Evolutionary conservation across 2,888 invertebrate genomes (phyloP), one percentile per base, ranked within the genome.

Genomic region (Girardia tigrina): DNA sequence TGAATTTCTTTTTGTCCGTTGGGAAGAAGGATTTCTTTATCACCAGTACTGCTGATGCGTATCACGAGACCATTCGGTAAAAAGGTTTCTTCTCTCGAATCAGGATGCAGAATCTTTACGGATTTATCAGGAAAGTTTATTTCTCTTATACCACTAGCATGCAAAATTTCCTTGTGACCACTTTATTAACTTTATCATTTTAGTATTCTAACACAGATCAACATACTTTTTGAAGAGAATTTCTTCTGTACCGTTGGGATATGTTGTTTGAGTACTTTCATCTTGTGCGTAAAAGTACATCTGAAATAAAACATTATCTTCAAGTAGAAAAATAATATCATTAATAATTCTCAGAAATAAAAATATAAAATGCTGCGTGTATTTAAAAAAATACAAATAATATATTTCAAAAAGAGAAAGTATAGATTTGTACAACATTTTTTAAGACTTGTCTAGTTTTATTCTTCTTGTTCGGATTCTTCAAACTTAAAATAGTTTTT

Each of bases 1-100:
- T 92, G 91, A 29, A 92, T 88, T 86, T 94, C 94, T 78, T 89
- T 87, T 83, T 94, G 92, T 0, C 94, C 94, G 83, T 92, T 93
- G 0, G 90, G 88, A 79, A 93, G 88, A 72, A 88, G 86, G 72
- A 93, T 86, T 27, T 90, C 87, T 83, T 92, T 90, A 0, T 90
- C 90, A 0, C 92, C 90, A 82, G 89, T 82, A 36, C 79, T 80
- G 72, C 82, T 82, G 12, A 83, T 80, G 26, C 81, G 78, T 23
- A 83, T 56, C 28, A 88, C 85, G 0, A 90, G 89, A 71, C 91
- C 92, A 83, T 94, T 91, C 0, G 89, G 88, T 81, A 90, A 90
- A 42, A 88, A 87, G 87, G 90, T 90, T 82, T 91, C 90, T 78
- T 85, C 84, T 0, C 81, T 81, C 12, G 84, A 84, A 78, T 83